Evolutionary conservation across 2,797 vertebrate genomes (phyloP).

Genomic region (Morelia viridis): DNA sequence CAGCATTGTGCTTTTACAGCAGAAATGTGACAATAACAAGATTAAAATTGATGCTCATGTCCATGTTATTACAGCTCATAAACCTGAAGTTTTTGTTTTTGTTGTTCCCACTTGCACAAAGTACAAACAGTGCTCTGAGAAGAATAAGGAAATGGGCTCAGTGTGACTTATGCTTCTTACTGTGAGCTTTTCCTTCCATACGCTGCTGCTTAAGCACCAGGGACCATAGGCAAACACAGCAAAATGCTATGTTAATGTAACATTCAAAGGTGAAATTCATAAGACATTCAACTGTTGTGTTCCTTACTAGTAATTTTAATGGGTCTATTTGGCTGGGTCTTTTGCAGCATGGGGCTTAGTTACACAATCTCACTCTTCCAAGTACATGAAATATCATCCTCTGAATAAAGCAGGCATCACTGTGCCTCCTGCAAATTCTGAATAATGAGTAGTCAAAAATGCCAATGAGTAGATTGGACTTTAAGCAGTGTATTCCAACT

Average conservation of each 20-base stretch:
- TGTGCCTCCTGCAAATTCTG: not conserved
- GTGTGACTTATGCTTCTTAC: not conserved
- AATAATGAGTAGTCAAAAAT: not conserved
- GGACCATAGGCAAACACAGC: not conserved
- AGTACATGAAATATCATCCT: not conserved
- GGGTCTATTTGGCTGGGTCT: not conserved
- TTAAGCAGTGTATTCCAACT: not conserved
- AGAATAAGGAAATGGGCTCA: slow-evolving; percentile 4
- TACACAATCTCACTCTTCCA: not conserved
- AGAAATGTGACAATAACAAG: not conserved
- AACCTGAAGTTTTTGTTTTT: not conserved
- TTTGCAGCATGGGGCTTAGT: not conserved
- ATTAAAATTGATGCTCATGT: slow-evolving; percentile 8
- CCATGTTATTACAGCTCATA: not conserved
- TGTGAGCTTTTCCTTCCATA: not conserved
- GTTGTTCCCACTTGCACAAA: not conserved
- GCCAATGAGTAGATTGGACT: not conserved
- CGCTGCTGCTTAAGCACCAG: slow-evolving; percentile 5
- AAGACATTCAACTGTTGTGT: not conserved
- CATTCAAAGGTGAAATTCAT: not conserved
- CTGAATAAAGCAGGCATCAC: not conserved
- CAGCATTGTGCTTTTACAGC: not conserved
- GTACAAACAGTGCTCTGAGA: slow-evolving; percentile 3
- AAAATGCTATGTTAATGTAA: slow-evolving; percentile 4
- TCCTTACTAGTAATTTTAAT: not conserved